phyloP scores from a whole-genome alignment of 2,797 vertebrate species.

The Rhadinocentrus ornatus region DNA sequence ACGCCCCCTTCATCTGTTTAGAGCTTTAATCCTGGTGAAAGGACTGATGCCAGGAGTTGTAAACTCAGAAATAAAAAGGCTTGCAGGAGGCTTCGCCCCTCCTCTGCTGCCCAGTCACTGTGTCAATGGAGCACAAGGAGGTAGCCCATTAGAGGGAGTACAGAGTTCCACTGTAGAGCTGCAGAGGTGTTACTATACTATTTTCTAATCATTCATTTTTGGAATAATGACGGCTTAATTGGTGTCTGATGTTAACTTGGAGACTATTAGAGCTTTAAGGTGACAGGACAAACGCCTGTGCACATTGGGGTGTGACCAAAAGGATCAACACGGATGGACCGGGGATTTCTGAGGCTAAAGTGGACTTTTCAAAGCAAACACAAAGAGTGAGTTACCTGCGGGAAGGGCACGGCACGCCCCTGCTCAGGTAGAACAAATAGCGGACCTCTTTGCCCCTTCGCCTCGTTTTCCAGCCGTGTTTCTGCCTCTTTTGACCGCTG shows the following conservation, averaged over 20 bases:
- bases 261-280: constrained; percentile 26
- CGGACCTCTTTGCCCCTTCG: constrained; percentile 30
- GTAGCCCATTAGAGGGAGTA: constrained; percentile 6
- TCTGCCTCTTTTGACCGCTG: constrained; percentile 23
- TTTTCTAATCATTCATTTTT: not conserved
- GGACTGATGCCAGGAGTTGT: constrained; percentile 33
- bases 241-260: constrained; percentile 18
- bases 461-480: constrained; percentile 33
- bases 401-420: constrained; percentile 63
- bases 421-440: constrained; percentile 74
- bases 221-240: not conserved
- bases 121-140: constrained; percentile 54
- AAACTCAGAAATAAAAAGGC: constrained; percentile 36
- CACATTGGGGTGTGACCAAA: constrained; percentile 61
- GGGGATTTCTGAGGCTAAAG: constrained; percentile 58
- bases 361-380: constrained; percentile 48
- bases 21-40: constrained; percentile 40
- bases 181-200: no score
- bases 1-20: not conserved
- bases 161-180: not conserved
- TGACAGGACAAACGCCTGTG: constrained; percentile 44
- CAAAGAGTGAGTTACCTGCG: constrained; percentile 49
- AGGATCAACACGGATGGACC: constrained; percentile 61
- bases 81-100: constrained; percentile 49
- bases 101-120: constrained; percentile 70